Percentiles rank a stretch among this genome's conserved stretches.
Evolutionary conservation across 2,113 vertebrate genomes (phyloP).

Genomic region (Regulus satrapa): DNA sequence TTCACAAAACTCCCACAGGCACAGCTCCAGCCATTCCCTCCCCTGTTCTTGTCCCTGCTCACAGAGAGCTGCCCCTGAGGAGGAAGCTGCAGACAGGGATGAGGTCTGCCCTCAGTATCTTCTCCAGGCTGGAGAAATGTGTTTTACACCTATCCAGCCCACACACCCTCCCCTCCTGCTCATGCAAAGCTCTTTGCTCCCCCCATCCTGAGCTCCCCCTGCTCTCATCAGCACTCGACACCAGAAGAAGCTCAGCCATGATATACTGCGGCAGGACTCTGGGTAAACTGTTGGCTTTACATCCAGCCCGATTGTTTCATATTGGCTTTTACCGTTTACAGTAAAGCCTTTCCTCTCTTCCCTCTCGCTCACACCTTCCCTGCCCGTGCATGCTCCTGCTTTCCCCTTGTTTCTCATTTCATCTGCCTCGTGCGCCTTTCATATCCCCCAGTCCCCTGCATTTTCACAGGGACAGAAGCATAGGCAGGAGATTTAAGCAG

Average conservation of each 20-base stretch:
- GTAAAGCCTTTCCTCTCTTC: conserved; percentile 11
- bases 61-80: neutral
- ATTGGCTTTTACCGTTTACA: neutral
- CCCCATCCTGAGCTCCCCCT: neutral
- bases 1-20: neutral
- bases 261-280: neutral
- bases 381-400: neutral
- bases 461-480: conserved; percentile 13
- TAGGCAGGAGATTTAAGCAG: neutral
- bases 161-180: accelerated
- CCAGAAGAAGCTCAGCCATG: neutral
- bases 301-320: neutral
- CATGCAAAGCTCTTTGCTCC: neutral
- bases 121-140: neutral
- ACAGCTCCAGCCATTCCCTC: neutral
- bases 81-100: accelerated
- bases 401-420: conserved; percentile 16
- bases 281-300: neutral
- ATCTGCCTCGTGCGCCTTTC: neutral
- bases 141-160: neutral
- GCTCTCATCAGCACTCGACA: neutral
- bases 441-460: neutral
- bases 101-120: neutral
- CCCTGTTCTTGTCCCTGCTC: neutral
- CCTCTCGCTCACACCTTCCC: neutral